Conservation (phyloP, 2,888 invertebrate species). For the Dryocosmus kuriphilus region DNA sequence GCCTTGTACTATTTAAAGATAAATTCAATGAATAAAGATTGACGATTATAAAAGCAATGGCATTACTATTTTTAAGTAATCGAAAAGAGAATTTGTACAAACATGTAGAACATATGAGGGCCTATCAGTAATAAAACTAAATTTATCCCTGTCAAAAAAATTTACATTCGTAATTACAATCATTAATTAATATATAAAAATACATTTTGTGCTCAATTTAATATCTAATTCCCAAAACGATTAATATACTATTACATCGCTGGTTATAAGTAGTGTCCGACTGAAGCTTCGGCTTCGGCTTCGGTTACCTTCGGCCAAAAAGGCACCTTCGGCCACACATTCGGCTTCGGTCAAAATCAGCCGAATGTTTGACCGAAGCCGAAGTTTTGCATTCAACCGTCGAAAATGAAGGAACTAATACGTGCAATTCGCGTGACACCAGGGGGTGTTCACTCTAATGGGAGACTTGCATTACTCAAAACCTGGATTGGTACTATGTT, state of each 20-base stretch:
- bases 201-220: constrained; percentile 26
- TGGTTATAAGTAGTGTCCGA: no score
- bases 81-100: background rate
- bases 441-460: no score
- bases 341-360: no score
- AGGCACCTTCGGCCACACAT: no score
- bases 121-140: background rate
- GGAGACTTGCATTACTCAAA: no score
- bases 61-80: background rate
- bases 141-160: background rate
- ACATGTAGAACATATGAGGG: background rate
- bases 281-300: no score
- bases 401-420: no score
- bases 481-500: no score
- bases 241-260: constrained; percentile 1
- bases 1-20: background rate
- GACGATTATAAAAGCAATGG: background rate
- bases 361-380: no score
- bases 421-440: no score
- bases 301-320: no score
- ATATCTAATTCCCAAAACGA: constrained; percentile 18
- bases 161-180: background rate
- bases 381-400: no score
- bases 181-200: background rate
- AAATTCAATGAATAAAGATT: background rate